Evolutionary conservation across 2,888 invertebrate genomes (phyloP).

Genomic region (Acleris emargana): DNA sequence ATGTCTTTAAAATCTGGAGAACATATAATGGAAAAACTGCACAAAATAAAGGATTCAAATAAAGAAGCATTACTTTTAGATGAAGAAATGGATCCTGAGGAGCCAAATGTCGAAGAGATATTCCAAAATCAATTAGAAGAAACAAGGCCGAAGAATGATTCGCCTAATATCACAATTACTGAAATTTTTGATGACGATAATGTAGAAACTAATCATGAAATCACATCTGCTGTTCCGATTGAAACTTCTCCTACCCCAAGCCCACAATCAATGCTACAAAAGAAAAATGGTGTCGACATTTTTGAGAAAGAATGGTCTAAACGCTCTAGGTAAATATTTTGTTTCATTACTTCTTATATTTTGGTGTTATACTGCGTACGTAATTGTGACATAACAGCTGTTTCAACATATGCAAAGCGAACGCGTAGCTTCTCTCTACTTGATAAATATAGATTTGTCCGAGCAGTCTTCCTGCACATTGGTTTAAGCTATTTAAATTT

Average conservation of each 20-base stretch:
- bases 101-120: slow-evolving; percentile 74
- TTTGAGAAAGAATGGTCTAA: slow-evolving; percentile 73
- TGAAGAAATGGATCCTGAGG: slow-evolving; percentile 71
- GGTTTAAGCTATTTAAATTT: slow-evolving; percentile 79
- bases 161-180: slow-evolving; percentile 78
- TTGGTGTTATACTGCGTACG: slow-evolving; percentile 48
- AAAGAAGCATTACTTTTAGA: slow-evolving; percentile 69
- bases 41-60: slow-evolving; percentile 61
- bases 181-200: slow-evolving; percentile 77
- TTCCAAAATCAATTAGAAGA: slow-evolving; percentile 74
- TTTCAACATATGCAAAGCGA: slow-evolving; percentile 76
- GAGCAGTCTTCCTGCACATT: slow-evolving; percentile 76
- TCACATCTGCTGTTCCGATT: slow-evolving; percentile 62
- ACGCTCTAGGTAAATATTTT: slow-evolving; percentile 73
- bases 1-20: slow-evolving; percentile 63
- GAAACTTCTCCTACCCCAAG: slow-evolving; percentile 75
- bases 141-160: slow-evolving; percentile 60
- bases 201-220: slow-evolving; percentile 52
- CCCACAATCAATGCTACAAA: slow-evolving; percentile 57
- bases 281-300: slow-evolving; percentile 57
- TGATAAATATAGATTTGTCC: slow-evolving; percentile 77
- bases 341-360: slow-evolving; percentile 39
- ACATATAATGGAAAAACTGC: slow-evolving; percentile 75
- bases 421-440: slow-evolving; percentile 74
- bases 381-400: slow-evolving; percentile 72